Conservation (phyloP, 2,888 invertebrate genomes). For the Synanthedon formicaeformis region DNA sequence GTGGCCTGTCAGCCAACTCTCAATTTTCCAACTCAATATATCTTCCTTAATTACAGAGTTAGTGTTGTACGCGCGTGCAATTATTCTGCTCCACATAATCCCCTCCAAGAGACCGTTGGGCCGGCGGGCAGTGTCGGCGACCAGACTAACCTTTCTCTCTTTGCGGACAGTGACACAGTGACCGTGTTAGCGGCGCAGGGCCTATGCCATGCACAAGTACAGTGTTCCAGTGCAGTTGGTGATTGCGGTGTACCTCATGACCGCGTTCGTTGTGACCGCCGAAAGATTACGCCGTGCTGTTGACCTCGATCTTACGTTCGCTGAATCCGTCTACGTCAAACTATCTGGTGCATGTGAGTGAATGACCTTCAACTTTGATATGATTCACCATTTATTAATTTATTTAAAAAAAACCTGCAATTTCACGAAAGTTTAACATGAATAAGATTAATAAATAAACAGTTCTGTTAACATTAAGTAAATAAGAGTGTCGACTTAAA, state of each 20-base stretch:
- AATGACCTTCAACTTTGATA: conserved; percentile 13
- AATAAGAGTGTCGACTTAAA: no score
- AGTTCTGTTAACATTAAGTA: no score
- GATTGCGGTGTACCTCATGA: conserved; percentile 21
- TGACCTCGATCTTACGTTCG: conserved; percentile 40
- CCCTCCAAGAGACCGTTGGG: conserved; percentile 32
- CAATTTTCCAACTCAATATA: no score
- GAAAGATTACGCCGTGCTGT: conserved; percentile 12
- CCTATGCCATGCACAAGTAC: conserved; percentile 47
- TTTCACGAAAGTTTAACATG: background rate
- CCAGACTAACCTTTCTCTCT: conserved; percentile 53
- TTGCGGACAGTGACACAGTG: conserved; percentile 57
- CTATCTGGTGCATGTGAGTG: conserved; percentile 61
- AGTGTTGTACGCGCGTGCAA: conserved; percentile 18
- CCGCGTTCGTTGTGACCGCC: conserved; percentile 15
- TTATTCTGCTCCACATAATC: conserved; percentile 47
- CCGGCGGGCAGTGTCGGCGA: background rate
- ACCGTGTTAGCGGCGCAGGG: conserved; percentile 53
- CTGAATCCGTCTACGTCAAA: conserved; percentile 50
- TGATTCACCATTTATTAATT: background rate
- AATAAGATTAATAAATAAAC: no score
- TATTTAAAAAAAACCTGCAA: background rate
- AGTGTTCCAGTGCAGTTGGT: conserved; percentile 26
- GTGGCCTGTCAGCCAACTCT: no score
- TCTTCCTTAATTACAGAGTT: conserved; percentile 20